A percentile compares a stretch with the other conserved stretches of the same genome.
phyloP scores from a whole-genome alignment of 2,888 invertebrate genomes.

The Ischnura elegans region DNA sequence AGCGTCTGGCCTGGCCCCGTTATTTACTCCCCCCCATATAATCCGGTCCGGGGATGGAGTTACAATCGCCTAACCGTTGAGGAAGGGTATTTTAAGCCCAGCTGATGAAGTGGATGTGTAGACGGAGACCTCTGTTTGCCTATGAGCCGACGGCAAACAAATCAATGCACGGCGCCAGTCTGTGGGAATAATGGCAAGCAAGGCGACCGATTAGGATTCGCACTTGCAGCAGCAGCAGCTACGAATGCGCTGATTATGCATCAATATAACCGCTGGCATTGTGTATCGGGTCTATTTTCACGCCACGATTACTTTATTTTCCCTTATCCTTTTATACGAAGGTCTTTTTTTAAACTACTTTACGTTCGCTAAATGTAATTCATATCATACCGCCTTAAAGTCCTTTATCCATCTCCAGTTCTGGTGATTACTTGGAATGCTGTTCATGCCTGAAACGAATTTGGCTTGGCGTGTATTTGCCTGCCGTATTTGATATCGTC shows the following conservation, averaged over 20 bases:
- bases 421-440: no score
- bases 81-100: constrained; percentile 23
- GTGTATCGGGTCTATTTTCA: no score
- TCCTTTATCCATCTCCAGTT: no score
- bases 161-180: background rate
- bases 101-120: constrained; percentile 11
- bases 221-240: background rate
- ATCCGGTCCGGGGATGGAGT: constrained; percentile 31
- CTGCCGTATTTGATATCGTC: no score
- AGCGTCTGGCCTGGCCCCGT: constrained; percentile 38
- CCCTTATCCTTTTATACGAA: no score
- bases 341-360: no score
- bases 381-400: no score
- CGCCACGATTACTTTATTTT: background rate
- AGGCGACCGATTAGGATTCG: background rate
- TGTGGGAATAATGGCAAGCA: background rate
- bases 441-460: no score
- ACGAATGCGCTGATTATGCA: background rate
- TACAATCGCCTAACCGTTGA: constrained; percentile 31
- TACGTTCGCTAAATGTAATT: no score
- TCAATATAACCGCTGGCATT: background rate
- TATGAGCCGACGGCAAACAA: background rate
- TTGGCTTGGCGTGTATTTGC: no score
- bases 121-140: background rate
- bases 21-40: constrained; percentile 18